Percentiles rank a stretch among this genome's conserved stretches.
These are phyloP conservation scores for Chirona hameri DNA, from an alignment of 2,888 invertebrate genomes.

Conservation along the genomic window DNA sequence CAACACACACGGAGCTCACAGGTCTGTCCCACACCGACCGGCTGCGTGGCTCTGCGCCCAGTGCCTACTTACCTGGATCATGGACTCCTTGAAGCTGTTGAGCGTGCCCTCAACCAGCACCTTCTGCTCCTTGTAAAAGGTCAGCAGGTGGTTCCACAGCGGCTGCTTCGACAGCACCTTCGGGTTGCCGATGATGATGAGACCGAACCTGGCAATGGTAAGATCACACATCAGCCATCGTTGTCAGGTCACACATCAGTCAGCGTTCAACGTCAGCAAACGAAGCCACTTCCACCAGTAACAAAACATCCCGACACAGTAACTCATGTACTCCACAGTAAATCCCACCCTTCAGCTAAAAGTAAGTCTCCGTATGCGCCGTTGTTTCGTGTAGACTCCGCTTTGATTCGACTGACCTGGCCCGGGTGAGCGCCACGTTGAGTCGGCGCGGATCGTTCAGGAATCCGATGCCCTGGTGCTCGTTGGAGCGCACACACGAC, in stretches of 20 bases:
- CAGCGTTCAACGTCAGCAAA: too few relatives aligned
- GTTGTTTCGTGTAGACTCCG: too few relatives aligned
- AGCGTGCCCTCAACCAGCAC: slow-evolving; percentile 96
- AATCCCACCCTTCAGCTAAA: too few relatives aligned
- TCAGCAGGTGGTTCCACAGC: slow-evolving; percentile 95
- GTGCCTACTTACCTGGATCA: slow-evolving; percentile 58
- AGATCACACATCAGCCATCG: too few relatives aligned
- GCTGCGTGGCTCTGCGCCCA: too few relatives aligned
- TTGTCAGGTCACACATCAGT: too few relatives aligned
- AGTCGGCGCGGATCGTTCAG: slow-evolving; percentile 94
- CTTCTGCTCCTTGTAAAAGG: slow-evolving; percentile 95
- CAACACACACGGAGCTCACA: too few relatives aligned
- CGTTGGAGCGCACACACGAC: slow-evolving; percentile 95
- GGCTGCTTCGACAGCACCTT: slow-evolving; percentile 98
- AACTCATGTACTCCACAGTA: too few relatives aligned
- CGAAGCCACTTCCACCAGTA: too few relatives aligned
- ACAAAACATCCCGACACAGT: too few relatives aligned
- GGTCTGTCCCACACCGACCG: too few relatives aligned
- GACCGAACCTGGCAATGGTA: slow-evolving; percentile 70
- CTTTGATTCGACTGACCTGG: slow-evolving; percentile 46
- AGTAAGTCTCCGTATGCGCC: too few relatives aligned
- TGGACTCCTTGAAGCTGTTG: slow-evolving; percentile 92
- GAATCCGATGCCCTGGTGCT: slow-evolving; percentile 98
- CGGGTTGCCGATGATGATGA: slow-evolving; percentile 98
- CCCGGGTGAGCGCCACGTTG: slow-evolving; percentile 95